Base-by-base conservation (phyloP, 1,140 invertebrate genomes). In the Lamellibrachia luymesi region DNA sequence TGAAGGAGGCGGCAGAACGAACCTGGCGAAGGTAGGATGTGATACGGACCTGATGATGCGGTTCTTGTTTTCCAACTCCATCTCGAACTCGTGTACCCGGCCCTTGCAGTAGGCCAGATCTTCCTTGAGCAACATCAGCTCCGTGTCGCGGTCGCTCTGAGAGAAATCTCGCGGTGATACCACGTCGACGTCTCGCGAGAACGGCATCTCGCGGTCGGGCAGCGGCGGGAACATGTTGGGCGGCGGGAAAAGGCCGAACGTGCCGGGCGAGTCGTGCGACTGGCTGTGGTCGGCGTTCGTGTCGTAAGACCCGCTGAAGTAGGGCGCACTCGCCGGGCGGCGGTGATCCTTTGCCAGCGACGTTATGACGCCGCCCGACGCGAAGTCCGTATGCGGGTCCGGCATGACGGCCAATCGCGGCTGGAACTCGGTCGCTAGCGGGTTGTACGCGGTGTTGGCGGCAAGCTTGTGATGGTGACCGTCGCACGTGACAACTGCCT, bases 361-460 rank as follows among this genome's bases (percentile, higher is more conserved):
- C 64, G 64, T 80, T 10, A 80, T 80, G 64, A 80, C 64, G 64
- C 64, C 13, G 64, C 64, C 64, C 2, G 64, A 80, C 64, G 64
- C 64, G 64, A 10, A 80, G 64, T 80, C 64, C 64, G 64, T 80
- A 10, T 80, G 64, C 90, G 90, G 13, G 38, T 91, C 90, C 8
- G 90, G 6, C 90, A 91, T 49, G 49, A 50, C 25, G 38, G 49
- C 49, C 90, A 51, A 5, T 91, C 90, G 90, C 90, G 90, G 90
- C 90, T 91, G 38, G 90, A 91, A 91, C 50, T 91, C 90, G 49
- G 27, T 49, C 50, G 90, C 90, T n/a, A 91, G 38, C 90, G 90
- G 90, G 50, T 91, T 91, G 50, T 91, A 91, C 5, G 90, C 90
- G 90, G 50, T 50, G 90, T 91, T 80, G 64, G 64, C 64, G 64